Percentiles rank a stretch among this genome's conserved stretches.
Conservation (phyloP, 2,113 vertebrate genomes). For the Trogon melanurus region DNA sequence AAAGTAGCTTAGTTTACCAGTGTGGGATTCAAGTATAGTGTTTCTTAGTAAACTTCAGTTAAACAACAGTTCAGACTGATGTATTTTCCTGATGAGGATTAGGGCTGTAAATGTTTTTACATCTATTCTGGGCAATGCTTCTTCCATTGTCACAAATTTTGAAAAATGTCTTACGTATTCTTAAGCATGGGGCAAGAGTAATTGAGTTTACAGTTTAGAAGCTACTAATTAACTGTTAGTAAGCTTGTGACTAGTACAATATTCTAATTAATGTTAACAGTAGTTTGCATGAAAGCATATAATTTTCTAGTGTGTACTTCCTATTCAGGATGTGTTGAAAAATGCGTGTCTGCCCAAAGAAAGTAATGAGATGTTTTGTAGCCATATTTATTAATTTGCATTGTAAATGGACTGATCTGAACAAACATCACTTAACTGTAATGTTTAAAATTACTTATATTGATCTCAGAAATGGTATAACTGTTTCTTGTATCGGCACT, state of each 20-base stretch:
- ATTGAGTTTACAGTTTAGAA: neutral
- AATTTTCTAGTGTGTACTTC: neutral
- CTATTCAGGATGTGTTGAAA: neutral
- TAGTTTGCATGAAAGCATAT: neutral
- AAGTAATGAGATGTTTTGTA: neutral
- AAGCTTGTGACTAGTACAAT: neutral
- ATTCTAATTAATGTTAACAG: neutral
- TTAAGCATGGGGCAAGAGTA: neutral
- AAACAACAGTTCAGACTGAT: neutral
- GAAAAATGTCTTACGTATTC: neutral
- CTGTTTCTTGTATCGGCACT: neutral
- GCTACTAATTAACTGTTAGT: neutral
- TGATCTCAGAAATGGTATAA: neutral
- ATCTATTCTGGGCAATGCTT: neutral
- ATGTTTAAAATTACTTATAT: neutral
- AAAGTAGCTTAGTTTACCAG: neutral
- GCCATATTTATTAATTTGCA: neutral
- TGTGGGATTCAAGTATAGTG: neutral
- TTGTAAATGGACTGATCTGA: neutral
- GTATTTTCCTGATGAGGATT: neutral
- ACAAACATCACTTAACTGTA: neutral
- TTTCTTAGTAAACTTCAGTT: neutral
- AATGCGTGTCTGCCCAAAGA: neutral
- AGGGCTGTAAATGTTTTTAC: neutral
- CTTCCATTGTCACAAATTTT: neutral